These are phyloP conservation scores for Acanthopagrus latus DNA, from an alignment of 2,797 vertebrate genomes.

Conservation along the genomic window DNA sequence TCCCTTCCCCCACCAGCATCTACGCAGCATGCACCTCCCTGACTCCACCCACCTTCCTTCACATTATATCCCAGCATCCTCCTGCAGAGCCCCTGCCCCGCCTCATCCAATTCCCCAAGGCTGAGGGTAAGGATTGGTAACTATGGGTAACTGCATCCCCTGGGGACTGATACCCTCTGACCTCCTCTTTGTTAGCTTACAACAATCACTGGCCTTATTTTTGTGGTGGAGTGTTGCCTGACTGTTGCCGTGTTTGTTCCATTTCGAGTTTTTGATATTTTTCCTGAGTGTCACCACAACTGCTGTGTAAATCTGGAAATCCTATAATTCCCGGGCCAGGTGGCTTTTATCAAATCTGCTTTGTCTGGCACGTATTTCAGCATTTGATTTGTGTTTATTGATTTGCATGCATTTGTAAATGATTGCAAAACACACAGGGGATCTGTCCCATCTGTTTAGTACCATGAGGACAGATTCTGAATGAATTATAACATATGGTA, in stretches of 20 bases:
- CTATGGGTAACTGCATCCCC: conserved; percentile 82
- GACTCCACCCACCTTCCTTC: conserved; percentile 65
- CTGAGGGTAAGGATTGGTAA: conserved; percentile 66
- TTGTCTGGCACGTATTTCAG: conserved; percentile 49
- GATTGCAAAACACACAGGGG: conserved; percentile 50
- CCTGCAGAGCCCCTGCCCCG: conserved; percentile 44
- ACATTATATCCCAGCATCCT: conserved; percentile 69
- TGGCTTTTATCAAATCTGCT: conserved; percentile 53
- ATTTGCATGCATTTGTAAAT: conserved; percentile 73
- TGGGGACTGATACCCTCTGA: conserved; percentile 75
- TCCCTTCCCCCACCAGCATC: conserved; percentile 79
- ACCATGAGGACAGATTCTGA: conserved; percentile 36
- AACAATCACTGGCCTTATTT: conserved; percentile 42
- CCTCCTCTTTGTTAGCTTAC: conserved; percentile 71
- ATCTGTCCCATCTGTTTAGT: conserved; percentile 51
- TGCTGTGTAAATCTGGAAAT: conserved; percentile 39
- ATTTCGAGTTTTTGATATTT: not conserved
- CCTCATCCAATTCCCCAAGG: conserved; percentile 60
- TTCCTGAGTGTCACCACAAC: conserved; percentile 1
- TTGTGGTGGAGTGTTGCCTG: not conserved
- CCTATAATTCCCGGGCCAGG: conserved; percentile 31
- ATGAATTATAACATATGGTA: conserved; percentile 7
- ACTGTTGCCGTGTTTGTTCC: conserved; percentile 25
- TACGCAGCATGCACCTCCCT: conserved; percentile 66
- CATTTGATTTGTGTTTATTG: conserved; percentile 61